Percentiles rank a stretch among this genome's conserved stretches.
Conservation (phyloP, 2,888 invertebrate genomes). For the Pheosia gnoma region DNA sequence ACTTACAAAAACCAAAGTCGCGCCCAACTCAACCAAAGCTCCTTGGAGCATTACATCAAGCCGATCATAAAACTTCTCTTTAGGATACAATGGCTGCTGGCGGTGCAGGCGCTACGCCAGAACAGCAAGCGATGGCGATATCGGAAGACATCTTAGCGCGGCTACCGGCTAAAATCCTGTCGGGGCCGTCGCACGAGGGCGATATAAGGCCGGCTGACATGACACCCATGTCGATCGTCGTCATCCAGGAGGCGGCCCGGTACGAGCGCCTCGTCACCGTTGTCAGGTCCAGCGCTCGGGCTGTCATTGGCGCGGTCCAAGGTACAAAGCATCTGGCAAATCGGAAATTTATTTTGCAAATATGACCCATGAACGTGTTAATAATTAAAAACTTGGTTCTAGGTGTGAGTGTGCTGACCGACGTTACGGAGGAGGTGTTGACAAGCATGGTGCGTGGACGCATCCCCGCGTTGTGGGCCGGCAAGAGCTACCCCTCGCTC, state of each 20-base stretch:
- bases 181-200: slow-evolving; percentile 85
- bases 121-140: slow-evolving; percentile 91
- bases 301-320: slow-evolving; percentile 94
- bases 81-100: slow-evolving; percentile 86
- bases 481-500: slow-evolving; percentile 94
- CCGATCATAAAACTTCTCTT: background rate
- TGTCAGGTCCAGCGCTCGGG: slow-evolving; percentile 89
- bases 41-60: no score
- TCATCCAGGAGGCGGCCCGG: slow-evolving; percentile 93
- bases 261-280: slow-evolving; percentile 90
- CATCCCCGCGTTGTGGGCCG: slow-evolving; percentile 93
- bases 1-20: background rate
- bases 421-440: slow-evolving; percentile 93
- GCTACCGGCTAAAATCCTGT: slow-evolving; percentile 88
- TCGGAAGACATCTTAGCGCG: slow-evolving; percentile 91
- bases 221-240: slow-evolving; percentile 97
- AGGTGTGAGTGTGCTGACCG: slow-evolving; percentile 95
- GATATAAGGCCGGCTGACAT: slow-evolving; percentile 90
- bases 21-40: background rate
- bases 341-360: background rate
- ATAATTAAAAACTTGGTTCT: background rate
- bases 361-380: no score
- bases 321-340: slow-evolving; percentile 77
- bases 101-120: slow-evolving; percentile 87
- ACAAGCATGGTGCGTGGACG: slow-evolving; percentile 92